Evolutionary conservation across 2,888 invertebrate genomes (phyloP).

Genomic region (Oscheius myriophilus): DNA sequence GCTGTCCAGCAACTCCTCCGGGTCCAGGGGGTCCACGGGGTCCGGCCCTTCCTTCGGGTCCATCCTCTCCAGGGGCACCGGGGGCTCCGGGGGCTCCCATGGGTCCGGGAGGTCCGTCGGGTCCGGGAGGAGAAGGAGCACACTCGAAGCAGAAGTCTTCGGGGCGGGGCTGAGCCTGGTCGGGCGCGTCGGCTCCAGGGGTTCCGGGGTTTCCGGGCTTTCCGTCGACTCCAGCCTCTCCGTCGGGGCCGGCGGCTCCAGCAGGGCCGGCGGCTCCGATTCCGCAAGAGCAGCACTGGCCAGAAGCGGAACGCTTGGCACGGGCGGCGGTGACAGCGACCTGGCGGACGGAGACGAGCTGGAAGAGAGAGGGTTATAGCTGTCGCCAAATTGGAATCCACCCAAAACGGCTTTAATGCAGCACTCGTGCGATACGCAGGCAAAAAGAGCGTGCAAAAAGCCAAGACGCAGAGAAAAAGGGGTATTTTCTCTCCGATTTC

Average conservation of each 20-base stretch:
- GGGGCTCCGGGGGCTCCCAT: conserved; percentile 42
- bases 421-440: too few relatives aligned
- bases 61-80: conserved; percentile 45
- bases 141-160: conserved; percentile 53
- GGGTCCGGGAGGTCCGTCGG: conserved; percentile 31
- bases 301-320: conserved; percentile 9
- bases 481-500: too few relatives aligned
- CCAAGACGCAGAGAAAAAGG: too few relatives aligned
- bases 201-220: conserved; percentile 43
- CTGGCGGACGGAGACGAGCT: conserved; percentile 17
- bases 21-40: conserved; percentile 22
- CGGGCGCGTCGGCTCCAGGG: conserved; percentile 22
- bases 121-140: conserved; percentile 40
- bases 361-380: too few relatives aligned
- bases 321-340: conserved; percentile 23
- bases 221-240: conserved; percentile 40
- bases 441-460: too few relatives aligned
- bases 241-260: conserved; percentile 49
- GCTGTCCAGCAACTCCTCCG: conserved; percentile 41
- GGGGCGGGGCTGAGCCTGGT: conserved; percentile 33
- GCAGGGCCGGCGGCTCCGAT: conserved; percentile 50
- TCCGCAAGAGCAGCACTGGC: conserved; percentile 56
- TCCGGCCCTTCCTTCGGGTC: conserved; percentile 40
- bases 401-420: too few relatives aligned
- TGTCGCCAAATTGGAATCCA: too few relatives aligned